Evolutionary conservation across 2,797 vertebrate species (phyloP), one percentile per base, ranked within the genome.

Genomic region (Coluber constrictor): DNA sequence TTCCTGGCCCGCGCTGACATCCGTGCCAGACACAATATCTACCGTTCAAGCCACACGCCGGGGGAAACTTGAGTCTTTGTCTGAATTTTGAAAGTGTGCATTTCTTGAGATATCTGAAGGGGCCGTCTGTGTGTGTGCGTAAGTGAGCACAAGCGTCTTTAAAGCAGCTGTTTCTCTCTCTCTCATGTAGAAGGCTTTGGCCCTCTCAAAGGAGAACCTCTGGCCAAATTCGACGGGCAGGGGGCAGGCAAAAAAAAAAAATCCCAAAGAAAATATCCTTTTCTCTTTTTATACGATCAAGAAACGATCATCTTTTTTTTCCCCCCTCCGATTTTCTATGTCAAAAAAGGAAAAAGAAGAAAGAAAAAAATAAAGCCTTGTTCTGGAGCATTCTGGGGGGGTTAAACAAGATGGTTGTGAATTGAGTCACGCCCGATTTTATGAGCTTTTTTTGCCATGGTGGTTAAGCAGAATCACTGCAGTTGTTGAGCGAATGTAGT

Each of bases 1-100:
- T 86, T 60, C 91, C 93, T 95, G 18, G 94, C 91, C 93, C 92
- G 47, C 74, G 61, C 90, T 43, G 92, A 93, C 18, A 8, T 43
- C 88, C 6, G 4, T 5, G 18, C 13, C 43, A n/a, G 56, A 92
- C 27, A 43, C 23, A 47, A 57, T 32, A 29, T 37, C 11, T 32
- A 9, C 47, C 8, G 16, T 88, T 56, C 9, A 5, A 32, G 54
- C 29, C 55, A 9, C 55, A 25, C 5, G 74, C 20, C 10, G 74
- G 37, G 74, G 37, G 74, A 47, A 47, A 47, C 20, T 25, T 25
- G 37, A 25, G 37, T 23, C 74, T 83, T 47, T 83, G 74, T 47
- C 74, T 83, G 74, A 47, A 83, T 83, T 83, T 47, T 47, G 74
- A 83, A 47, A 83, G 37, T 25, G 74, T 47, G 37, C 37, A 83